Conservation (phyloP, 2,888 invertebrate genomes). For the Sinelater perroti region DNA sequence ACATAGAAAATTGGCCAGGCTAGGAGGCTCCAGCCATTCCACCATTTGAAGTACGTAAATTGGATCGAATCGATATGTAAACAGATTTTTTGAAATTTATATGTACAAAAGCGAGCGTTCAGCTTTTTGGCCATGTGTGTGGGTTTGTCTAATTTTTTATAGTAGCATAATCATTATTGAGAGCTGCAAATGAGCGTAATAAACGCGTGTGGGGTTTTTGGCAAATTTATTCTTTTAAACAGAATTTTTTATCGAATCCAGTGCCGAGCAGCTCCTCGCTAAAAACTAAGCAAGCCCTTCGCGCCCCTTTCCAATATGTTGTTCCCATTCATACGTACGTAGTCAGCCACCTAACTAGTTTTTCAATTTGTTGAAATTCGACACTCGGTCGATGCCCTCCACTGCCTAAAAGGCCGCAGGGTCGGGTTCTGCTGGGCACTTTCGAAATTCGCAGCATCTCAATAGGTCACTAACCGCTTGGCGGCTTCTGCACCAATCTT, state of each 20-base stretch:
- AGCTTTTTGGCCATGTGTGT: too few relatives aligned
- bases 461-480: conserved; percentile 29
- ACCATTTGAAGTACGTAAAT: background rate
- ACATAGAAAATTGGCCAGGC: too few relatives aligned
- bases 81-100: conserved; percentile 9
- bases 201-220: too few relatives aligned
- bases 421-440: conserved; percentile 12
- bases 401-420: conserved; percentile 22
- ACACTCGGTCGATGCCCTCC: conserved; percentile 37
- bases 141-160: too few relatives aligned
- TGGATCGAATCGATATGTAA: conserved; percentile 9
- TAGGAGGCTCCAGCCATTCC: too few relatives aligned
- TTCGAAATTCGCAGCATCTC: conserved; percentile 32
- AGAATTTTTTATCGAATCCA: too few relatives aligned
- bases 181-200: too few relatives aligned
- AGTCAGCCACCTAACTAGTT: conserved; percentile 39
- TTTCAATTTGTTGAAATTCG: conserved; percentile 38
- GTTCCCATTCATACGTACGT: conserved; percentile 35
- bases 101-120: conserved; percentile 16
- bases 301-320: conserved; percentile 31
- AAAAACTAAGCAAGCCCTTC: conserved; percentile 8
- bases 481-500: too few relatives aligned
- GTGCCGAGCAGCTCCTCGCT: too few relatives aligned
- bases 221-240: too few relatives aligned
- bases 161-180: too few relatives aligned